A percentile compares a stretch with the other conserved stretches of the same genome.
These are phyloP conservation scores for Liolophura sinensis DNA, from an alignment of 1,140 invertebrate genomes.

Conservation along the genomic window DNA sequence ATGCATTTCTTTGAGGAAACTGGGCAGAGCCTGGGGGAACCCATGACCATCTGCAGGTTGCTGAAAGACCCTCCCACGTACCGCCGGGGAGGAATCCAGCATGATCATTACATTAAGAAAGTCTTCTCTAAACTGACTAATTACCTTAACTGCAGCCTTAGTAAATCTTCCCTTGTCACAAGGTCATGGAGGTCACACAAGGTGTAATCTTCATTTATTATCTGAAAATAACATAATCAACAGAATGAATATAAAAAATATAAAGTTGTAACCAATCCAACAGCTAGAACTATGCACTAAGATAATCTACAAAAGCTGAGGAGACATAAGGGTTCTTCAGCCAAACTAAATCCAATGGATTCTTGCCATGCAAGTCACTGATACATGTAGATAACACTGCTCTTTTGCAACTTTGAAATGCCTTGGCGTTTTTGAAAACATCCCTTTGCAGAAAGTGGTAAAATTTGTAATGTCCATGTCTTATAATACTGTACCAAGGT, in stretches of 20 bases:
- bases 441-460: no score
- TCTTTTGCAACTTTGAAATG: no score
- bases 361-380: no score
- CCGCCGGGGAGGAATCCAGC: background rate
- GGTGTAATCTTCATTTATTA: conserved; percentile 76
- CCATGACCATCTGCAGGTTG: background rate
- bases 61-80: background rate
- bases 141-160: conserved; percentile 73
- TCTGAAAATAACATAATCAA: conserved; percentile 57
- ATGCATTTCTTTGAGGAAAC: background rate
- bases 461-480: no score
- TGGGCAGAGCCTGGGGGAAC: no score
- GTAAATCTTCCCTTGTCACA: conserved; percentile 76
- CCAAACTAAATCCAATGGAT: no score
- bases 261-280: background rate
- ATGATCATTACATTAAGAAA: background rate
- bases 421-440: no score
- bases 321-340: background rate
- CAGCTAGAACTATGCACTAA: background rate
- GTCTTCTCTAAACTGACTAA: conserved; percentile 17
- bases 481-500: no score
- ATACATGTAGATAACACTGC: no score
- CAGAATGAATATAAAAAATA: background rate
- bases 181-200: conserved; percentile 76
- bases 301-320: background rate